Evolutionary conservation across 2,113 vertebrate genomes (phyloP).

Genomic region (Nymphicus hollandicus): DNA sequence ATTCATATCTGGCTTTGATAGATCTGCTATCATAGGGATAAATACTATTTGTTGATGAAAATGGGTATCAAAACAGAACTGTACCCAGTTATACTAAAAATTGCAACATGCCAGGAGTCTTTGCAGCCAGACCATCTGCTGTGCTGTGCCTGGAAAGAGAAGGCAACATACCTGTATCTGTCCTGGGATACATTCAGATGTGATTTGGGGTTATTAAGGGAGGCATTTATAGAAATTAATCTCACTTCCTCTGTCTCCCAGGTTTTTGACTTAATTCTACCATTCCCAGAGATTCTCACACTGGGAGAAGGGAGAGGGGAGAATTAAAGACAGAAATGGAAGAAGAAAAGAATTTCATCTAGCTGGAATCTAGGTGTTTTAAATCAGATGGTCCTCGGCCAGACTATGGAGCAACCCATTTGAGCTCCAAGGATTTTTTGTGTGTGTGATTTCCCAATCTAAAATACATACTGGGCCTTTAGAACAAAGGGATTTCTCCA

Average conservation of each 20-base stretch:
- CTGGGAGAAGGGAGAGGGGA: background rate
- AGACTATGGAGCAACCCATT: background rate
- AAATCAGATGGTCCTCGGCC: background rate
- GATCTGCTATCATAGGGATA: background rate
- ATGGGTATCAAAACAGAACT: background rate
- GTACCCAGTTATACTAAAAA: background rate
- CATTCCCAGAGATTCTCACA: background rate
- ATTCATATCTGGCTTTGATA: background rate
- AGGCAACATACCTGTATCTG: background rate
- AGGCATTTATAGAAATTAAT: background rate
- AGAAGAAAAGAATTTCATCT: background rate
- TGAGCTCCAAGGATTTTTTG: background rate
- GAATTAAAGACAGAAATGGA: background rate
- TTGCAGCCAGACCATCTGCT: background rate
- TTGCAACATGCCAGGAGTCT: background rate
- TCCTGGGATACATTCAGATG: background rate
- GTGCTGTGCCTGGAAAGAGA: background rate
- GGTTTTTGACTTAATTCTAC: background rate
- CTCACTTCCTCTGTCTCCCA: background rate
- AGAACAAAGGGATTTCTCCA: background rate
- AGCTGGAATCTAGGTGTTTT: background rate
- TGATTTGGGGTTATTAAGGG: background rate
- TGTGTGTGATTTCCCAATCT: background rate
- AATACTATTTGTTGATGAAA: background rate
- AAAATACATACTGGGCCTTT: background rate